Base-by-base conservation (phyloP, 2,113 vertebrate species). In the Gadus chalcogrammus region DNA sequence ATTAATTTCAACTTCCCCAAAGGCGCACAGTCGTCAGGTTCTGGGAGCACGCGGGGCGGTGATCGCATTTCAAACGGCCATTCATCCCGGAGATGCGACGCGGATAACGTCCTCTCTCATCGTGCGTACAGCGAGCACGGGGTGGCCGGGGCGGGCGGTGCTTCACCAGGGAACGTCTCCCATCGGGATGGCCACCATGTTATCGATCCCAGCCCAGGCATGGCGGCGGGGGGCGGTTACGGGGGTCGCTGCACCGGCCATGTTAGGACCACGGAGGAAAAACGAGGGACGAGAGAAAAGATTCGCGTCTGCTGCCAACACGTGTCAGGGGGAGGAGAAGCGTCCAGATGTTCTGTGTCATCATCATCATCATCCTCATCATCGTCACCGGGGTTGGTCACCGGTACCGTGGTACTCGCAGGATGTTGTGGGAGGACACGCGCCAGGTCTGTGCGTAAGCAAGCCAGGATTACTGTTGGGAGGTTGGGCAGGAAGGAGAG, bases 161-260 rank as follows among this genome's bases (percentile, higher is more conserved):
- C 38, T 81, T 70, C 81, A 77, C 67, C 62, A 66, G 77, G 72
- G 84, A 77, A 85, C 87, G 83, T 73, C 87, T 79, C 74, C 82
- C 68, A 79, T 84, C 83, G 80, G 65, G 83, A 48, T 72, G 77
- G 83, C 78, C 73, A 86, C 83, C 82, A 79, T 83, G 77, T 82
- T 89, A 91, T 91, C 80, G 87, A 91, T 86, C 79, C 64, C 20
- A 68, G 60, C 83, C 55, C 83, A 85, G 81, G 64, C 74, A 28
- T 63, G 77, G 61, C 58, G 79, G 80, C 42, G 77, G 72, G 71
- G 79, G 80, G 74, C 72, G 85, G 77, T 67, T 82, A 81, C 65
- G 73, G 78, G 65, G 71, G 63, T 75, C 24, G 2, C 24, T 78
- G 82, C 72, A 80, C 74, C 35, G 63, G 66, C 56, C 64, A 53